A percentile compares a stretch with the other conserved stretches of the same genome.
Conservation (phyloP, 1,140 invertebrate species). For the Caerostris extrusa region DNA sequence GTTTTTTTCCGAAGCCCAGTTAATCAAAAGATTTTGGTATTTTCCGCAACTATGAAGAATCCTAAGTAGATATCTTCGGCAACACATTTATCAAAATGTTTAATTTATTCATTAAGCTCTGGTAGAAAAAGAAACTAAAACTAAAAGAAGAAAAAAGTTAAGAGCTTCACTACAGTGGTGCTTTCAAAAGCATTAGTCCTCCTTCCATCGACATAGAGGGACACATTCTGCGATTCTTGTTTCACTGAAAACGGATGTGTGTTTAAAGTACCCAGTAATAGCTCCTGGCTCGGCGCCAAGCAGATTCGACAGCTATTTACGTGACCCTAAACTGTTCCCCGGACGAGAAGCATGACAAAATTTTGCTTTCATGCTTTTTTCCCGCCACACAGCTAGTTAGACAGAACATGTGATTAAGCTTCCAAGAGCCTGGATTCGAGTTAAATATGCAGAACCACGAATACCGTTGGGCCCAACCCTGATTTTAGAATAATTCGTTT, state of each 20-base stretch:
- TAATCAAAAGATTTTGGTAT: too few relatives aligned
- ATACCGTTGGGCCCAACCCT: neutral
- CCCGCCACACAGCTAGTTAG: neutral
- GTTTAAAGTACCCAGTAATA: neutral
- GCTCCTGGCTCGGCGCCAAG: neutral
- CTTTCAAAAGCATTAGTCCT: neutral
- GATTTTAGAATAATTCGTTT: neutral
- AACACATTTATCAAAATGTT: too few relatives aligned
- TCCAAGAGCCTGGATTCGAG: neutral
- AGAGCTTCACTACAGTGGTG: too few relatives aligned
- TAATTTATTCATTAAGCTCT: too few relatives aligned
- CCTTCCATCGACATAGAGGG: neutral
- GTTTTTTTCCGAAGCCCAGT: too few relatives aligned
- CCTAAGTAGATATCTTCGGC: too few relatives aligned
- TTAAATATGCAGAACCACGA: conserved; percentile 3
- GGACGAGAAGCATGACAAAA: neutral
- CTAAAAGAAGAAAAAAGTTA: too few relatives aligned
- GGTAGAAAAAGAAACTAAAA: too few relatives aligned
- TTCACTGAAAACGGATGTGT: neutral
- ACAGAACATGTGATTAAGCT: neutral
- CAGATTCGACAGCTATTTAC: neutral
- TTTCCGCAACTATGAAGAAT: too few relatives aligned
- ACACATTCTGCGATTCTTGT: neutral
- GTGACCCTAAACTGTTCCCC: neutral
- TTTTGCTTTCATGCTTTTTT: neutral